phyloP scores from a whole-genome alignment of 2,797 vertebrate species.

The Avahi laniger region DNA sequence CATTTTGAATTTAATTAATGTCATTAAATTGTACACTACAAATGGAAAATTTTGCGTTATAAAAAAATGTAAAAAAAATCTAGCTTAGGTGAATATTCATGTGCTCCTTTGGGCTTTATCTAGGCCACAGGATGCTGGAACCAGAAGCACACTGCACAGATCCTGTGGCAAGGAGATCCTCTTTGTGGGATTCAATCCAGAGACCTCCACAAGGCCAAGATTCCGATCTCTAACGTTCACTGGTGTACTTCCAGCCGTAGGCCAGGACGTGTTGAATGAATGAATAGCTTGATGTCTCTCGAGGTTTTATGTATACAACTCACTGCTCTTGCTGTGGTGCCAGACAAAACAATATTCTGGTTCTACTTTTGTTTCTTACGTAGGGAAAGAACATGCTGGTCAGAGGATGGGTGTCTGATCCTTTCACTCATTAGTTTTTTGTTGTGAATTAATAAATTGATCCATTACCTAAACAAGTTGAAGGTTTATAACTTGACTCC shows the following conservation, averaged over 20 bases:
- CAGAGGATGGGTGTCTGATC: not conserved
- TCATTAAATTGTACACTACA: not conserved
- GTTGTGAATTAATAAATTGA: not conserved
- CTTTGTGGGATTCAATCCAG: not conserved
- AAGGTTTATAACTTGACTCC: not conserved
- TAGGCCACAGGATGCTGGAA: not conserved
- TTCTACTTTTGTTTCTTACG: not conserved
- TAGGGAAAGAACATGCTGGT: not conserved
- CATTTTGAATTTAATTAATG: not conserved
- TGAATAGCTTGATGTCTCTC: not conserved
- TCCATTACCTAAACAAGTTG: not conserved
- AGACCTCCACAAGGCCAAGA: not conserved
- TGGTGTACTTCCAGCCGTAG: not conserved
- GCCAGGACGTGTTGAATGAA: not conserved
- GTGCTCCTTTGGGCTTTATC: too few relatives aligned
- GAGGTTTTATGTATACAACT: rapidly evolving
- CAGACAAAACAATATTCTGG: not conserved
- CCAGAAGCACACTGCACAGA: rapidly evolving
- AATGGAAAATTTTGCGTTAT: not conserved
- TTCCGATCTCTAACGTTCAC: not conserved
- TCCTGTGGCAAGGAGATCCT: not conserved
- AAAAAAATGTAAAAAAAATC: not conserved
- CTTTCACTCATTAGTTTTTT: not conserved
- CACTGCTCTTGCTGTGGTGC: not conserved
- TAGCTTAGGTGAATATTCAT: not conserved